Percentiles rank a stretch among this genome's conserved stretches.
These are phyloP conservation scores for Nomada lathburiana DNA, from an alignment of 2,888 invertebrate genomes.

Conservation along the genomic window DNA sequence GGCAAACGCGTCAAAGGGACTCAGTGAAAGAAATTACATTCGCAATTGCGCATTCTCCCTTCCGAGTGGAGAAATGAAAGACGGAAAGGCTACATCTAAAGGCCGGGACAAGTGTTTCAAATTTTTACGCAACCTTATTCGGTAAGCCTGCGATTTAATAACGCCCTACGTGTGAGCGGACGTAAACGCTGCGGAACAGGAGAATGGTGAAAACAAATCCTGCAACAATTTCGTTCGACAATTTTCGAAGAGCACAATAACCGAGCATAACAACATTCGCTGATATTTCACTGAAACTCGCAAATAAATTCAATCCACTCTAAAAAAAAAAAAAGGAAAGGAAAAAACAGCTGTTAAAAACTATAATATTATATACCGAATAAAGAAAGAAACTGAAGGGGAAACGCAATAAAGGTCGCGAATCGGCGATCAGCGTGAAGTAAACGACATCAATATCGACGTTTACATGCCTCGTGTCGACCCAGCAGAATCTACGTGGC, in stretches of 20 bases:
- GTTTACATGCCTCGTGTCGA: slow-evolving; percentile 64
- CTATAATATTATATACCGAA: no score
- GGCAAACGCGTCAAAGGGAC: slow-evolving; percentile 7
- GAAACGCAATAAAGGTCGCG: neutral
- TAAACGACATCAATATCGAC: slow-evolving; percentile 32
- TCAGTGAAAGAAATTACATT: slow-evolving; percentile 43
- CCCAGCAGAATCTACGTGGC: slow-evolving; percentile 36
- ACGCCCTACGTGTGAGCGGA: neutral
- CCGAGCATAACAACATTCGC: neutral
- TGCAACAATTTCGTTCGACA: neutral
- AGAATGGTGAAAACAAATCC: neutral
- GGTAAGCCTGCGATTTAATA: slow-evolving; percentile 6
- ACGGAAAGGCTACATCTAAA: neutral
- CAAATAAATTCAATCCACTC: neutral
- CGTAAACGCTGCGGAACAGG: no score
- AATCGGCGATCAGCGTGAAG: neutral
- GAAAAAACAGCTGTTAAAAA: no score
- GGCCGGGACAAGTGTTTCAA: slow-evolving; percentile 12
- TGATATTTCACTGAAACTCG: neutral
- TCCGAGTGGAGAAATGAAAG: slow-evolving; percentile 9
- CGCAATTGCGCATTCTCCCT: slow-evolving; percentile 20
- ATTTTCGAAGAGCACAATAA: neutral
- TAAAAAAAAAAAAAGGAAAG: no score
- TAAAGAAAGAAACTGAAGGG: neutral
- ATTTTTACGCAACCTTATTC: slow-evolving; percentile 17